Evolutionary conservation across 2,797 vertebrate species (phyloP).

Genomic region (Setipinna tenuifilis): DNA sequence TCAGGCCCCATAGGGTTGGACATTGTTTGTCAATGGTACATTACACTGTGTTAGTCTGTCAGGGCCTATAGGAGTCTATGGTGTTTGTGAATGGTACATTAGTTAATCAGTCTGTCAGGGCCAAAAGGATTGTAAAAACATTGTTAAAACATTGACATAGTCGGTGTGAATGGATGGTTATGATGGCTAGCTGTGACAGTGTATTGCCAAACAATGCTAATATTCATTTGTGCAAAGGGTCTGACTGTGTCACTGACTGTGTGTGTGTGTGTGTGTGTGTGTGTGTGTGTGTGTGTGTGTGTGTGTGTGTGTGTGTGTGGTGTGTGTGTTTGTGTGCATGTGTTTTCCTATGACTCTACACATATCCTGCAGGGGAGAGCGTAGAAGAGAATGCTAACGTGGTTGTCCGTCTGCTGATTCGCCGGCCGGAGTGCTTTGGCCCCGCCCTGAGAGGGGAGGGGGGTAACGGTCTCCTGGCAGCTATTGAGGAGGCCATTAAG

Average conservation of each 20-base stretch:
- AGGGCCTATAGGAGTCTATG: too few relatives aligned
- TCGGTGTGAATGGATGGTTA: too few relatives aligned
- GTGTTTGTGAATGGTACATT: too few relatives aligned
- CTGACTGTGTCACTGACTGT: not conserved
- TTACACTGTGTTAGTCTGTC: too few relatives aligned
- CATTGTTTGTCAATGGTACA: too few relatives aligned
- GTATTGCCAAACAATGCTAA: not conserved
- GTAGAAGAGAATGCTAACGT: conserved; percentile 96
- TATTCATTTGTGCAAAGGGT: not conserved
- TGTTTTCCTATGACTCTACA: not conserved
- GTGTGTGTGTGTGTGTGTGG: not conserved
- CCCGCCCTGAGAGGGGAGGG: conserved; percentile 92
- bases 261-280: conserved; percentile 8
- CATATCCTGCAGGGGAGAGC: conserved; percentile 81
- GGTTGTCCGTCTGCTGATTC: conserved; percentile 91
- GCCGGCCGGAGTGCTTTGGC: conserved; percentile 92
- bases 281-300: not conserved
- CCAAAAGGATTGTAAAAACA: too few relatives aligned
- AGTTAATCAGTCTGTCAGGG: too few relatives aligned
- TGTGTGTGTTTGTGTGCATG: conserved; percentile 23
- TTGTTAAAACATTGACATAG: too few relatives aligned
- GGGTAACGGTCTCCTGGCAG: conserved; percentile 88
- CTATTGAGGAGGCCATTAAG: conserved; percentile 92
- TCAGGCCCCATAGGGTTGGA: too few relatives aligned
- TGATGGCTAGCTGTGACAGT: too few relatives aligned